Evolutionary conservation across 1,140 invertebrate species (phyloP).

Genomic region (Bombus pascuorum): DNA sequence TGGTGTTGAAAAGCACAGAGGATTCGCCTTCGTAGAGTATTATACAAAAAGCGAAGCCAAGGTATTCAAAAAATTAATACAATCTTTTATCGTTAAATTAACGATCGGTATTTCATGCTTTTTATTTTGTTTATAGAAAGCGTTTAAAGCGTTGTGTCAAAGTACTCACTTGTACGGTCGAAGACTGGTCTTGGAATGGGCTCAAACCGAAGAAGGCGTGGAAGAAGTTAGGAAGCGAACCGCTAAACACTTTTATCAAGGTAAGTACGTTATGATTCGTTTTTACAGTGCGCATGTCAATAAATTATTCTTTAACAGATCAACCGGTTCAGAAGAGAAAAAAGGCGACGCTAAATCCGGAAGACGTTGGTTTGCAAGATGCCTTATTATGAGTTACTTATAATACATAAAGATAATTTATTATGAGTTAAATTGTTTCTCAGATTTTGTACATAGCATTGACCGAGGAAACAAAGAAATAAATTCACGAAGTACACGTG

Average conservation of each 20-base stretch:
- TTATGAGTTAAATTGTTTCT: not conserved
- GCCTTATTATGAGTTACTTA: no score
- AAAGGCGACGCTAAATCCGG: conserved; percentile 67
- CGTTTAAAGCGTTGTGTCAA: conserved; percentile 95
- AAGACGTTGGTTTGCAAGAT: conserved; percentile 63
- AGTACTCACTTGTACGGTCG: conserved; percentile 99
- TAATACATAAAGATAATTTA: no score
- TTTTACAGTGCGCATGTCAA: not conserved
- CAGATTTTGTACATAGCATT: conserved; percentile 11
- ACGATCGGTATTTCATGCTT: not conserved
- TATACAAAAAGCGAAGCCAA: conserved; percentile 95
- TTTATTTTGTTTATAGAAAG: conserved; percentile 85
- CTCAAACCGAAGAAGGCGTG: conserved; percentile 90
- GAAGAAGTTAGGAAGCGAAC: conserved; percentile 93
- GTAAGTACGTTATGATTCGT: conserved; percentile 57
- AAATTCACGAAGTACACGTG: not conserved
- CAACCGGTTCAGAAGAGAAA: conserved; percentile 63
- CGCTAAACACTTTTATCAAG: conserved; percentile 87
- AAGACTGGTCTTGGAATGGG: conserved; percentile 98
- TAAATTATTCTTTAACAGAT: conserved; percentile 57
- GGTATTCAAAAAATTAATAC: conserved; percentile 81
- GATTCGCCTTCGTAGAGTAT: conserved; percentile 98
- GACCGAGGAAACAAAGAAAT: not conserved
- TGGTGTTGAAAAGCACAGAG: conserved; percentile 92
- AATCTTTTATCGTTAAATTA: not conserved